Evolutionary conservation across 2,113 vertebrate species (phyloP), one percentile per base, ranked within the genome.

Genomic region (Mesocricetus auratus): DNA sequence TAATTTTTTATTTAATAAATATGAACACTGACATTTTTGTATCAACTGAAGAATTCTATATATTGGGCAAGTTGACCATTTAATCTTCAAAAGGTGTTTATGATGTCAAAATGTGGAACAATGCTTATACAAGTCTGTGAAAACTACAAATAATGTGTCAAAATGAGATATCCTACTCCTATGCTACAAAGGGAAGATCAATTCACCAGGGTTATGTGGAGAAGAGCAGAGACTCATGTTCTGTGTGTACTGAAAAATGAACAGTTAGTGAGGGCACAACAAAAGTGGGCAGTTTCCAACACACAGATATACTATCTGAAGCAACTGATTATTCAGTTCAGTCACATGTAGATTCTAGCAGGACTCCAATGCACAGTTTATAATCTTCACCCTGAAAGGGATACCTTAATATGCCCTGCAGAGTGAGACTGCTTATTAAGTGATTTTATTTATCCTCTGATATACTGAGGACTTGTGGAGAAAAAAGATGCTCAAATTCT

Each of bases 1-100:
- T 96, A 47, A 93, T 95, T 83, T 1, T 39, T 77, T 1, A 86
- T 96, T 78, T 73, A 82, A 96, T 91, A 96, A 42, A 95, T 58
- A 42, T 90, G 5, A 95, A n/a, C 1, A 90, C 74, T 89, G 96
- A 58, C 68, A 77, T 87, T 29, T 56, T 4, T 77, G 0, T 91
- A 53, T 33, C 15, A 62, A 39, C 6, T 31, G 26, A 47, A 10
- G 3, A 83, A 29, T 1, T 53, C 15, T 58, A 21, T 6, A 36
- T 42, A n/a, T 36, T 22, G 8, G 11, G 7, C 26, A 73, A 56
- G 5, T 45, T 74, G 47, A 16, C 0, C 24, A 24, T 47, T 56
- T 12, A 47, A 3, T 74, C 4, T 85, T 31, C 4, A 31, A 5
- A 31, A 83, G 10, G 0, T 39, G 10, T 1, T 1, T 64, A 26